These are phyloP conservation scores for Ligdia adustata DNA, from an alignment of 2,888 invertebrate species.

Conservation along the genomic window DNA sequence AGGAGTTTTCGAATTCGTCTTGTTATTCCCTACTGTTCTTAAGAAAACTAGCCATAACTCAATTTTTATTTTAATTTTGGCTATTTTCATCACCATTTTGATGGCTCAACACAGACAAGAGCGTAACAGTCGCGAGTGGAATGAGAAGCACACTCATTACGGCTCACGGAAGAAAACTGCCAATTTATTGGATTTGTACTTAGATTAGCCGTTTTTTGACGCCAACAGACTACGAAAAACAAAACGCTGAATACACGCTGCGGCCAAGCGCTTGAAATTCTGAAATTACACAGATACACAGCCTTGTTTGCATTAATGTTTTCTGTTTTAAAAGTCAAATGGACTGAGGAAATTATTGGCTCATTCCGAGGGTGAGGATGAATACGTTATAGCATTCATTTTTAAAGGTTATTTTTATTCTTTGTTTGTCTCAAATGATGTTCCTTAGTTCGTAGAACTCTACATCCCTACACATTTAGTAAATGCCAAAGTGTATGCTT, in stretches of 20 bases:
- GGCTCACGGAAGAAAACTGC: conserved; percentile 40
- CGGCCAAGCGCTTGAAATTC: not conserved
- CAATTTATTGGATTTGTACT: conserved; percentile 47
- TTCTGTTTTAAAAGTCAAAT: conserved; percentile 19
- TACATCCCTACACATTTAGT: too few relatives aligned
- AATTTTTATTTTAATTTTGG: too few relatives aligned
- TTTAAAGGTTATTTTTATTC: not conserved
- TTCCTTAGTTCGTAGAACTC: too few relatives aligned
- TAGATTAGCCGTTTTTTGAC: conserved; percentile 29
- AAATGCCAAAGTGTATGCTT: too few relatives aligned
- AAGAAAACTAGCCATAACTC: too few relatives aligned
- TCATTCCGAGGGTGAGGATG: conserved; percentile 5
- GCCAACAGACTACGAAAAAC: conserved; percentile 8
- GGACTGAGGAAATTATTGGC: conserved; percentile 15
- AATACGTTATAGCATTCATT: conserved; percentile 2
- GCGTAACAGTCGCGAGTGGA: conserved; percentile 52
- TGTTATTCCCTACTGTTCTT: too few relatives aligned
- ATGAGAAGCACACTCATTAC: conserved; percentile 63
- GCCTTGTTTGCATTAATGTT: conserved; percentile 13
- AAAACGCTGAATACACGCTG: not conserved
- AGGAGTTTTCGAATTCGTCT: too few relatives aligned
- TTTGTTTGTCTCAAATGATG: too few relatives aligned
- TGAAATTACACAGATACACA: conserved; percentile 4
- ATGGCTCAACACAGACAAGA: conserved; percentile 44
- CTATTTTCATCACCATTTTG: conserved; percentile 20